phyloP scores from a whole-genome alignment of 1,140 invertebrate genomes.

The Drosophila hydei region DNA sequence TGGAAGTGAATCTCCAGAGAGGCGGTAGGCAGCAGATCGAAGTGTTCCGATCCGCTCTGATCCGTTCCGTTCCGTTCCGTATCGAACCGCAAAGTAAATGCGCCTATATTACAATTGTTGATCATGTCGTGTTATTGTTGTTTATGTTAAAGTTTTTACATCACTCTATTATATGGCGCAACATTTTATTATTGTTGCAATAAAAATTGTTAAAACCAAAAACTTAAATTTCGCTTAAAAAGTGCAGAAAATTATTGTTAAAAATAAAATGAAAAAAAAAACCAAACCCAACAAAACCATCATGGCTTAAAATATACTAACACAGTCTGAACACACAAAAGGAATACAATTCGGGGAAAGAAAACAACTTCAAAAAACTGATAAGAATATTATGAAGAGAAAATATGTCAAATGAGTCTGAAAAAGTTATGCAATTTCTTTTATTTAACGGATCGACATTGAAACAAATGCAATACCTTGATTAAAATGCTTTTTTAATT shows the following conservation, averaged over 20 bases:
- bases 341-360: conserved; percentile 8
- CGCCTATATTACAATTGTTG: conserved; percentile 27
- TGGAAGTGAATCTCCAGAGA: conserved; percentile 70
- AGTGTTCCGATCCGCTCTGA: conserved; percentile 20
- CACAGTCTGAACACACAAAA: conserved; percentile 32
- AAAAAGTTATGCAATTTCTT: conserved; percentile 10
- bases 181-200: conserved; percentile 20
- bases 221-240: conserved; percentile 21
- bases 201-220: conserved; percentile 43
- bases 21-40: conserved; percentile 37
- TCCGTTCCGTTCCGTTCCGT: conserved; percentile 18
- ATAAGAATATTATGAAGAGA: background rate
- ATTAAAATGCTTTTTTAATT: conserved; percentile 20
- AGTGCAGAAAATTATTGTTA: conserved; percentile 18
- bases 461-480: conserved; percentile 38
- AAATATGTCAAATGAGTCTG: conserved; percentile 8
- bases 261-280: conserved; percentile 7
- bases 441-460: conserved; percentile 25
- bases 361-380: conserved; percentile 9
- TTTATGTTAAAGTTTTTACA: conserved; percentile 43
- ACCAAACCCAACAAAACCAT: conserved; percentile 1
- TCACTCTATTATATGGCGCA: conserved; percentile 6
- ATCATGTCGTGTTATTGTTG: conserved; percentile 50
- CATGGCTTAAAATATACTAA: too few relatives aligned
- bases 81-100: background rate